Evolutionary conservation across 1,140 invertebrate species (phyloP).

Genomic region (Metopolophium dirhodum): DNA sequence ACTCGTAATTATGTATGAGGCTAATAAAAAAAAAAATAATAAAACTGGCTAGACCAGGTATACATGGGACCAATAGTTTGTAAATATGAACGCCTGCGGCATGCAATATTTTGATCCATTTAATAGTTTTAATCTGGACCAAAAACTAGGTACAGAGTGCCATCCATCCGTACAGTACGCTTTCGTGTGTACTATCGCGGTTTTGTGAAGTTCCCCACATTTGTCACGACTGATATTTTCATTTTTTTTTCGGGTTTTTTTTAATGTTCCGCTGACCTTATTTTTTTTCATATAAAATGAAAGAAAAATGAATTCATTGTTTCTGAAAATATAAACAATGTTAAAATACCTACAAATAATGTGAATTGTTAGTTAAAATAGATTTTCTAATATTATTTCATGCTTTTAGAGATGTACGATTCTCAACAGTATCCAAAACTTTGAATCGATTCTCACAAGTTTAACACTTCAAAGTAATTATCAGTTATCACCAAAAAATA

Average conservation of each 20-base stretch:
- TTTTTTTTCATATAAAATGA: neutral
- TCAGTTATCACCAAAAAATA: neutral
- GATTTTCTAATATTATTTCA: neutral
- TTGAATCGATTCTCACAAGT: neutral
- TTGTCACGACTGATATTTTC: neutral
- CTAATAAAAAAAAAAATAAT: neutral
- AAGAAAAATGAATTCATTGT: neutral
- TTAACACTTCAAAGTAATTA: neutral
- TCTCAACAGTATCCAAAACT: neutral
- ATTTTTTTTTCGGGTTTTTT: neutral
- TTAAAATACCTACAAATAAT: neutral
- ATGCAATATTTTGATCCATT: neutral
- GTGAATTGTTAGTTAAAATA: neutral
- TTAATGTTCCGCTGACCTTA: constrained; percentile 14
- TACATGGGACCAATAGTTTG: neutral
- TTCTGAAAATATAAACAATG: constrained; percentile 4
- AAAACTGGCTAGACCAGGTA: neutral
- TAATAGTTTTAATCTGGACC: neutral
- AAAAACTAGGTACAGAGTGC: neutral
- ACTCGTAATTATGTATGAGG: neutral
- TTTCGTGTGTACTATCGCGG: neutral
- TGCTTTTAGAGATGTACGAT: neutral
- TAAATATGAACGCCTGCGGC: neutral
- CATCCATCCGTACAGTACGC: neutral
- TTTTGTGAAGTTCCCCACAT: neutral